These are phyloP conservation scores for Rutpela maculata DNA, from an alignment of 2,888 invertebrate genomes.

Conservation along the genomic window DNA sequence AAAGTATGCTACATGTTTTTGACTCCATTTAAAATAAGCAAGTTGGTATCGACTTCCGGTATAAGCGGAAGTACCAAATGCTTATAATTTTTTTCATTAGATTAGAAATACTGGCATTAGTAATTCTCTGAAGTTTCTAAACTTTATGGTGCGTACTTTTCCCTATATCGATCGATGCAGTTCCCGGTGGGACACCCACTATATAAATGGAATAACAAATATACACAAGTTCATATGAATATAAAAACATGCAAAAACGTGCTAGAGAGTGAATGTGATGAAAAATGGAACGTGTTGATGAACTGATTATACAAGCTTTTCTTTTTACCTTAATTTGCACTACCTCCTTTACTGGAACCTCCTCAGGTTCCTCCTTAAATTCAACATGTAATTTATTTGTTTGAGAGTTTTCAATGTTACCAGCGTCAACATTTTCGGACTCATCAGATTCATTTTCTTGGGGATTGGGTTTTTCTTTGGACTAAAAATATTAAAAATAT, in stretches of 20 bases:
- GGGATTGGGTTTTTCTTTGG: slow-evolving; percentile 43
- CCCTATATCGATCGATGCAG: no score
- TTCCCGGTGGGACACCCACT: no score
- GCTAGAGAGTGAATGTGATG: background rate
- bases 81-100: no score
- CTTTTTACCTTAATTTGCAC: slow-evolving; percentile 72
- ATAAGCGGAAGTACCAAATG: no score
- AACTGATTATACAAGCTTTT: background rate
- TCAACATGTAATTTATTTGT: slow-evolving; percentile 78
- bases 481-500: slow-evolving; percentile 38
- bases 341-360: slow-evolving; percentile 60
- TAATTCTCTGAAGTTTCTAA: no score
- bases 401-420: slow-evolving; percentile 56
- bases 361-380: slow-evolving; percentile 78
- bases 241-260: background rate
- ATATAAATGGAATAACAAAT: background rate
- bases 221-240: background rate
- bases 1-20: no score
- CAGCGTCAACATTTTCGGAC: slow-evolving; percentile 46
- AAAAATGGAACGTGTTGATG: background rate
- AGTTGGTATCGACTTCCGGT: no score
- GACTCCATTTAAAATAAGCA: no score
- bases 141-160: no score
- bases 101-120: no score
- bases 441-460: slow-evolving; percentile 49